These are phyloP conservation scores for Physocephala rufipes DNA, from an alignment of 2,888 invertebrate genomes.

Conservation along the genomic window DNA sequence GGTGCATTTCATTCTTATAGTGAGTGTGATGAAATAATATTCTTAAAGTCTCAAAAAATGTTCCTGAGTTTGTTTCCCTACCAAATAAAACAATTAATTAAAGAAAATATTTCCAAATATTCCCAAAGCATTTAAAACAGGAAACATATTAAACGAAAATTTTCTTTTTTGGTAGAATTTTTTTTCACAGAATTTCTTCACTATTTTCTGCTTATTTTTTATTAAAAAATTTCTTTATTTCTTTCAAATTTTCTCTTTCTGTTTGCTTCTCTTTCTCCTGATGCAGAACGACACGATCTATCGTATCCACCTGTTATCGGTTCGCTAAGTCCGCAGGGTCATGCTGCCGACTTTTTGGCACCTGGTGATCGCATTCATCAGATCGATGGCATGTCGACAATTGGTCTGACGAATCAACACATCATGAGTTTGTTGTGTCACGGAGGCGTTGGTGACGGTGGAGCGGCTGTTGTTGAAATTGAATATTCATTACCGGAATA, in stretches of 20 bases:
- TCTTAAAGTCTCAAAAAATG: no score
- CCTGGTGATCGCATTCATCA: slow-evolving; percentile 83
- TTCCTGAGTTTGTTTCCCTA: no score
- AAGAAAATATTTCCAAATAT: no score
- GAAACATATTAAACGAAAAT: no score
- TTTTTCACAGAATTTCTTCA: not conserved
- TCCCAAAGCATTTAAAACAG: no score
- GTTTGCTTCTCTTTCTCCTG: not conserved
- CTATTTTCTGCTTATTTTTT: not conserved
- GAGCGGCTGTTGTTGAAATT: slow-evolving; percentile 80
- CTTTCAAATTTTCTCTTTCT: not conserved
- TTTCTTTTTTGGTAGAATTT: no score
- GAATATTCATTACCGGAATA: slow-evolving; percentile 85
- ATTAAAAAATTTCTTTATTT: not conserved
- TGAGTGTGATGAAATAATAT: no score
- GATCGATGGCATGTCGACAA: slow-evolving; percentile 83
- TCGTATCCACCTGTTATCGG: slow-evolving; percentile 66
- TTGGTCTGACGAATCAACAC: slow-evolving; percentile 79
- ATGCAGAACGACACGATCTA: slow-evolving; percentile 63
- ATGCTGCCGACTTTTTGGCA: slow-evolving; percentile 76
- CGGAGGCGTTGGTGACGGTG: slow-evolving; percentile 69
- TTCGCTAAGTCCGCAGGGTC: slow-evolving; percentile 63
- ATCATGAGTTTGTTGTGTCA: slow-evolving; percentile 77
- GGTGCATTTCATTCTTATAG: no score
- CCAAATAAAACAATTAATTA: no score